Percentiles rank a stretch among this genome's conserved stretches.
phyloP scores from a whole-genome alignment of 2,113 vertebrate species.

The Thryonomys swinderianus region DNA sequence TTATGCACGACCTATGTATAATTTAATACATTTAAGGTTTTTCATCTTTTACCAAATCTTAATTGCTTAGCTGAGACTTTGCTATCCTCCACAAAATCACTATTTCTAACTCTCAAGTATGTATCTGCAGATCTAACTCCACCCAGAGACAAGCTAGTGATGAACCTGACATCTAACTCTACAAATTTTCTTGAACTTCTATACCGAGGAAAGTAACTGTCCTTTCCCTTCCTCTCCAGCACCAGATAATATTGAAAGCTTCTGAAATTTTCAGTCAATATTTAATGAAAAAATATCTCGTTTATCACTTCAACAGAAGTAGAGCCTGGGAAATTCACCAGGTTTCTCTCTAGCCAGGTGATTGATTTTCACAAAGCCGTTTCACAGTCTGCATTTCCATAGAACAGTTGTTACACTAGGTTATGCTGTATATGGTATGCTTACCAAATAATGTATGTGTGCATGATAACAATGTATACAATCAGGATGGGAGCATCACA shows the following conservation, averaged over 20 bases:
- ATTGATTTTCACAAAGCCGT: slow-evolving; percentile 55
- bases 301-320: slow-evolving; percentile 49
- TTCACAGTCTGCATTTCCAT: neutral
- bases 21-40: neutral
- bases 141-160: neutral
- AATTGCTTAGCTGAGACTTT: neutral
- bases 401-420: neutral
- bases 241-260: slow-evolving; percentile 14
- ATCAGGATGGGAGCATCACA: neutral
- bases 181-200: slow-evolving; percentile 22
- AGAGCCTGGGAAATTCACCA: slow-evolving; percentile 11
- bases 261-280: slow-evolving; percentile 25
- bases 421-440: neutral
- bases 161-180: slow-evolving; percentile 18
- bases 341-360: neutral
- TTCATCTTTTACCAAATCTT: neutral
- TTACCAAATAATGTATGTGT: rapidly evolving
- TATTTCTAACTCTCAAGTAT: neutral
- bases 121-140: neutral
- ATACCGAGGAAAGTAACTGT: neutral
- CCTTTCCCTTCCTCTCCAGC: neutral
- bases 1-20: neutral
- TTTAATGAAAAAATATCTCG: slow-evolving; percentile 56
- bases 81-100: neutral
- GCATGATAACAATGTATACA: no score